These are phyloP conservation scores for Synanthedon andrenaeformis DNA, from an alignment of 2,888 invertebrate species.

Conservation along the genomic window DNA sequence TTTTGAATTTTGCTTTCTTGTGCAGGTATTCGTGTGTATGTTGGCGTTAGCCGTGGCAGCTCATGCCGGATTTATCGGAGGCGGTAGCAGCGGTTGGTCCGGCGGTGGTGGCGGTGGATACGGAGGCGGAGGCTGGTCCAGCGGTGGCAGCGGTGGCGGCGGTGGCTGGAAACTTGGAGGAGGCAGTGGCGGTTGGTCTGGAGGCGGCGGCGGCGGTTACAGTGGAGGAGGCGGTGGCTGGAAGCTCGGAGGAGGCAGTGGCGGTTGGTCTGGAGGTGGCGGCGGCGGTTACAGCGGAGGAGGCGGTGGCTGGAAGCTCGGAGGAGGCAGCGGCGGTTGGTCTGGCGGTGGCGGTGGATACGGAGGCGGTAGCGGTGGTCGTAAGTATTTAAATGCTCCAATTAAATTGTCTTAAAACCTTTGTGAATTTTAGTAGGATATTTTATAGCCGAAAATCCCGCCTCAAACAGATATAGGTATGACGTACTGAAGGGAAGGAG, in stretches of 20 bases:
- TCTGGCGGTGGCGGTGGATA: conserved; percentile 15
- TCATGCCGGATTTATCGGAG: conserved; percentile 46
- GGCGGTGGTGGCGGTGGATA: conserved; percentile 4
- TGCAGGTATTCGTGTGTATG: conserved; percentile 57
- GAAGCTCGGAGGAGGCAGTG: conserved; percentile 21
- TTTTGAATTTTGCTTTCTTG: background rate
- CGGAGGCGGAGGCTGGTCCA: conserved; percentile 11
- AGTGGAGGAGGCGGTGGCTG: conserved; percentile 23
- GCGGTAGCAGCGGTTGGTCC: conserved; percentile 14
- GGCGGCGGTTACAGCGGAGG: conserved; percentile 17
- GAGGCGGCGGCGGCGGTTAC: conserved; percentile 21
- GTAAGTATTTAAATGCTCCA: conserved; percentile 11
- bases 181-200: conserved; percentile 17
- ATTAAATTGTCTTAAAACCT: background rate
- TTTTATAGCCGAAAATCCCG: no score
- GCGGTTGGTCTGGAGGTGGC: conserved; percentile 22
- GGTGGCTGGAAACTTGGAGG: conserved; percentile 22
- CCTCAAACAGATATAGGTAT: no score
- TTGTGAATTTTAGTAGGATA: background rate
- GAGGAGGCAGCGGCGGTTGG: conserved; percentile 27
- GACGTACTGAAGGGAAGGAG: no score
- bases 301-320: conserved; percentile 25
- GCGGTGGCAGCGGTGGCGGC: conserved; percentile 17
- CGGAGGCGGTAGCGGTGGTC: conserved; percentile 21
- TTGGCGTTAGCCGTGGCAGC: conserved; percentile 48